These are phyloP conservation scores for Chlorocebus sabaeus DNA, from an alignment of 2,113 vertebrate genomes.

Conservation along the genomic window DNA sequence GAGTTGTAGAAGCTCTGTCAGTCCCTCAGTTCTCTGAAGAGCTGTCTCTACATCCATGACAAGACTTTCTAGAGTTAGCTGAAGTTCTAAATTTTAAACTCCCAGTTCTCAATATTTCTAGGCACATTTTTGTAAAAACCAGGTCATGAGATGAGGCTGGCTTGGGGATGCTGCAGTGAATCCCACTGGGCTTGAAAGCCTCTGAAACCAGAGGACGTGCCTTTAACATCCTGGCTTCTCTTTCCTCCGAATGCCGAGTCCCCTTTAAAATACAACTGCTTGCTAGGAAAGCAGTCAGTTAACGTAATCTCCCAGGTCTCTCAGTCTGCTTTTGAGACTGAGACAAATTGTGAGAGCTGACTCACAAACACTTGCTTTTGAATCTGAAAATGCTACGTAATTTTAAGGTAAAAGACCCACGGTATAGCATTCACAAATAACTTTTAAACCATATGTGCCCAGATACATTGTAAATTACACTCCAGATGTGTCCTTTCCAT, in stretches of 20 bases:
- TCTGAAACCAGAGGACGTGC: background rate
- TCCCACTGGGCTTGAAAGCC: background rate
- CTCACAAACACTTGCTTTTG: background rate
- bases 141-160: background rate
- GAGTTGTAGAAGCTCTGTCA: background rate
- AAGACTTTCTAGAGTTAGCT: background rate
- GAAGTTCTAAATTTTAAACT: background rate
- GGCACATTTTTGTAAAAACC: background rate
- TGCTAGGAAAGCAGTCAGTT: background rate
- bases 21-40: background rate
- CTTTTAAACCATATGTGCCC: background rate
- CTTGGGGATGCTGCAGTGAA: background rate
- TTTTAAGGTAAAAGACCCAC: background rate
- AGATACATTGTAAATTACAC: background rate
- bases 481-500: background rate
- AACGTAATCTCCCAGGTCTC: background rate
- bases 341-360: background rate
- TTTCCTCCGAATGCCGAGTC: background rate
- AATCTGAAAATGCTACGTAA: background rate
- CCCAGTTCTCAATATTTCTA: background rate
- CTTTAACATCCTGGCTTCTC: background rate
- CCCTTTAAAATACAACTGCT: background rate
- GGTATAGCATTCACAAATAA: background rate
- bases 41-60: no score
- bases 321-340: no score